Percentiles rank a stretch among this genome's conserved stretches.
phyloP scores from a whole-genome alignment of 2,888 invertebrate genomes.

The Julus scanicus region DNA sequence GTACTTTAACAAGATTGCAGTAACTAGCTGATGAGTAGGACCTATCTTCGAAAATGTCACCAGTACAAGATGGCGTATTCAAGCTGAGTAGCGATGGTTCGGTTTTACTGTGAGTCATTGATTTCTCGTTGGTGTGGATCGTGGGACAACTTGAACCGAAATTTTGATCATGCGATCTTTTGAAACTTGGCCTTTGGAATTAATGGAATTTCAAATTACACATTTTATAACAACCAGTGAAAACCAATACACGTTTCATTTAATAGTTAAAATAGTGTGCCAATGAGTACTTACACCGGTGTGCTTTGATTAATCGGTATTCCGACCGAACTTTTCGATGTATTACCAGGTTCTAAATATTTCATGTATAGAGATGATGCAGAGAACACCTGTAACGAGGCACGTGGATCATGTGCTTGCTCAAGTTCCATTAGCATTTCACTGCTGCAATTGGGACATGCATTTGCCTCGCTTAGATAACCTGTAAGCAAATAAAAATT shows the following conservation, averaged over 20 bases:
- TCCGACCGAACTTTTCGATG: neutral
- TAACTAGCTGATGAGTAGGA: neutral
- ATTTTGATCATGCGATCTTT: neutral
- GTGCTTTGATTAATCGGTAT: slow-evolving; percentile 24
- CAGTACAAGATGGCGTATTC: neutral
- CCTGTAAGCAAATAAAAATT: slow-evolving; percentile 44
- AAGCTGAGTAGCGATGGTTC: slow-evolving; percentile 12
- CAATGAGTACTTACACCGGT: neutral
- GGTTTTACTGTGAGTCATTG: slow-evolving; percentile 6
- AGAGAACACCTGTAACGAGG: neutral
- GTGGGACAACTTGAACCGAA: neutral
- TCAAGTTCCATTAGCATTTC: slow-evolving; percentile 53
- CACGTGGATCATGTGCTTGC: neutral
- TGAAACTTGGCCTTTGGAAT: neutral
- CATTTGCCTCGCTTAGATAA: slow-evolving; percentile 49
- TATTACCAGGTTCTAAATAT: neutral
- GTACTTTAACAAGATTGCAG: slow-evolving; percentile 27
- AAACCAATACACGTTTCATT: neutral
- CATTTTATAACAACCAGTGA: neutral
- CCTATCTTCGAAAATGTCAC: neutral
- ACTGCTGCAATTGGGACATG: slow-evolving; percentile 56
- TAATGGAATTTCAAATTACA: neutral
- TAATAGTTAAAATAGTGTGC: neutral
- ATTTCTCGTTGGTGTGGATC: neutral
- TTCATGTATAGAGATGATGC: slow-evolving; percentile 25